phyloP scores from a whole-genome alignment of 2,888 invertebrate species.

The Ormyrus thymus region DNA sequence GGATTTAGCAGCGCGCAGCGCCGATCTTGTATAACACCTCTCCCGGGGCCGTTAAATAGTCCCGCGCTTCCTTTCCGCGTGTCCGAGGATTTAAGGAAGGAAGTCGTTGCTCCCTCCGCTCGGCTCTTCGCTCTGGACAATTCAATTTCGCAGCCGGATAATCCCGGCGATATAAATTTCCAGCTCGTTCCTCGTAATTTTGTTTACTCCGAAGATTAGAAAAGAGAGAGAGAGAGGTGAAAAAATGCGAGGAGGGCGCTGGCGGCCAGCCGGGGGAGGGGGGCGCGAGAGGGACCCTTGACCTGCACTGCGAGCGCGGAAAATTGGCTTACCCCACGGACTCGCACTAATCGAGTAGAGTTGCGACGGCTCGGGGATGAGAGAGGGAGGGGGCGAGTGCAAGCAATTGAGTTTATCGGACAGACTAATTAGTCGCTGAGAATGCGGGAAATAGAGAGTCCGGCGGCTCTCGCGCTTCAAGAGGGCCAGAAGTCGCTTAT shows the following conservation, averaged over 20 bases:
- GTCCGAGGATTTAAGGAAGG: constrained; percentile 45
- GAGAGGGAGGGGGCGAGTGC: background rate
- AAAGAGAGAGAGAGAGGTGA: background rate
- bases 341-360: constrained; percentile 42
- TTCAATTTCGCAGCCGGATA: constrained; percentile 49
- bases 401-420: constrained; percentile 66
- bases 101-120: background rate
- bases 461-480: constrained; percentile 11
- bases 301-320: constrained; percentile 25
- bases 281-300: constrained; percentile 21
- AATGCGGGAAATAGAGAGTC: constrained; percentile 61
- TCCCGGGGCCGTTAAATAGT: constrained; percentile 65
- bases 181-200: constrained; percentile 41
- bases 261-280: background rate
- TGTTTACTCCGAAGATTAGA: constrained; percentile 20
- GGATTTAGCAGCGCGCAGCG: constrained; percentile 35
- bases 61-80: constrained; percentile 37
- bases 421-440: constrained; percentile 68
- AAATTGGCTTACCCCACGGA: constrained; percentile 49
- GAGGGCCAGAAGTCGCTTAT: constrained; percentile 47
- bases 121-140: constrained; percentile 23
- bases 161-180: constrained; percentile 49
- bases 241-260: no score
- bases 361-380: constrained; percentile 10
- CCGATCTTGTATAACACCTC: constrained; percentile 65